Base-by-base conservation (phyloP, 2,888 invertebrate genomes). In the Ernsta delagoae region DNA sequence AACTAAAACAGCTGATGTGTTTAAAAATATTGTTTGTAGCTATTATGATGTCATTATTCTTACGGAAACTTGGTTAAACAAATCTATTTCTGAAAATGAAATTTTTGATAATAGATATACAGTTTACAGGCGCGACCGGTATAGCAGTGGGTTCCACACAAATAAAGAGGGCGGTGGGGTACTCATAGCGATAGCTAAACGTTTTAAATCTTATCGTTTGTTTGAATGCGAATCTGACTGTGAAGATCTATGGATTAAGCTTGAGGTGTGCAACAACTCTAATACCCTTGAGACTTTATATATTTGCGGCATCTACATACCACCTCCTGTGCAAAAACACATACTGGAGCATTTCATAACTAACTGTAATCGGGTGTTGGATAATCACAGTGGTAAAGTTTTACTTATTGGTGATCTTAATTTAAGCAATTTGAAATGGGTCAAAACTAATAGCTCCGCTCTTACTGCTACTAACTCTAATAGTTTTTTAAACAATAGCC, bases 191-290 rank as follows among this genome's bases (percentile, higher is more conserved):
- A 4, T 45, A n/a, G 1, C 45, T n/a, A 45, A 45, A 12, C 45
- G 45, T 12, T 12, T 48, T 48, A 48, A n/a, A 5, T 48, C 45
- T 48, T 48, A 48, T 48, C 45, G 48, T 48, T 3, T 48, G 12
- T 48, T 48, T 12, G 48, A 48, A 6, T 48, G 48, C 12, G 48
- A 48, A 12, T 48, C 48, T 12, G 48, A 48, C 2, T 48, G 48
- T 12, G 48, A 48, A 48, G 48, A 48, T 12, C 48, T 48, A 5
- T 48, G 48, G 48, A 48, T 48, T 48, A 48, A 48, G 16, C 48
- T 48, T 6, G 48, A 48, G 12, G 12, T 48, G 12, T 4, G 12
- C 4, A 12, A 48, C 48, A 48, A 48, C 48, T 16, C 48, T 7
- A 12, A 48, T 48, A 48, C 3, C 2, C 0, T 16, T 7, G 48